Conservation (phyloP, 2,888 invertebrate species). For the Meloe dianella region DNA sequence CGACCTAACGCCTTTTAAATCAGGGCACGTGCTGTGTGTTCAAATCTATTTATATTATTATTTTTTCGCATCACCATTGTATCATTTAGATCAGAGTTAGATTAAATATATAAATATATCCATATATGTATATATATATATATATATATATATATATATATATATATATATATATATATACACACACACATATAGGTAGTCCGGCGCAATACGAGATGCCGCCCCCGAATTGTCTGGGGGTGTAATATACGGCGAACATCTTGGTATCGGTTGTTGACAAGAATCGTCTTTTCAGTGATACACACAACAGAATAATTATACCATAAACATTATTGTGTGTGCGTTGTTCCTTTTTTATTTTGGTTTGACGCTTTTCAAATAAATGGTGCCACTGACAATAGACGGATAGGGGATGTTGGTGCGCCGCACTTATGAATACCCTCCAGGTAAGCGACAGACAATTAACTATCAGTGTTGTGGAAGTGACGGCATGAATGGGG, state of each 20-base stretch:
- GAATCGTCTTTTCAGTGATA: neutral
- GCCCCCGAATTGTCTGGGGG: constrained; percentile 1
- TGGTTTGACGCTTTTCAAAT: too few relatives aligned
- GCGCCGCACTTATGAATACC: neutral
- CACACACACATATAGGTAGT: neutral
- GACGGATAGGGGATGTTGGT: neutral
- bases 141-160: too few relatives aligned
- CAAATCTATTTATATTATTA: constrained; percentile 10
- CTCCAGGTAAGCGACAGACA: neutral
- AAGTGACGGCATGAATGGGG: neutral
- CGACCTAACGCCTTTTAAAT: constrained; percentile 9
- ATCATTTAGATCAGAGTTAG: neutral
- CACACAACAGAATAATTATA: neutral
- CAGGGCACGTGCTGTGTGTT: constrained; percentile 14
- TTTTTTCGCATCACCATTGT: constrained; percentile 2
- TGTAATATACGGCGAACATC: neutral
- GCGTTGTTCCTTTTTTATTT: neutral
- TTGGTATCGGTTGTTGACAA: constrained; percentile 1
- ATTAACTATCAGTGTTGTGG: neutral
- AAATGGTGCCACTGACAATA: neutral
- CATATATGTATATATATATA: too few relatives aligned
- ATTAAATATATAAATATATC: too few relatives aligned
- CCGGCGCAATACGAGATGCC: constrained; percentile 1
- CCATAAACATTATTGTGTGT: neutral
- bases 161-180: too few relatives aligned